Conservation (phyloP, 2,113 vertebrate genomes). For the Tor tambroides region DNA sequence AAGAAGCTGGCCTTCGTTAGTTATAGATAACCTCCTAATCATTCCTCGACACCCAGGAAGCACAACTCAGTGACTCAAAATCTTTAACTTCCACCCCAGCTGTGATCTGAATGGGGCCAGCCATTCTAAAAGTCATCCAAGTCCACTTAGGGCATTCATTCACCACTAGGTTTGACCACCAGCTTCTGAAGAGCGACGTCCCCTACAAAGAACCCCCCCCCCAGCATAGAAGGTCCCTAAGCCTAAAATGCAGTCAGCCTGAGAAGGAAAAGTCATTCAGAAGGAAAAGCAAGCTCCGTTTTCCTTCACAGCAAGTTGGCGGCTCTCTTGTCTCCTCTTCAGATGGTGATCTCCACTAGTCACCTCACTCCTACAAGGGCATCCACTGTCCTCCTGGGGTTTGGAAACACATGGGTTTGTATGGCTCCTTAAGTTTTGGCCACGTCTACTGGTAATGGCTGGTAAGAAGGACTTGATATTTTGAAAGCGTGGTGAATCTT, state of each 20-base stretch:
- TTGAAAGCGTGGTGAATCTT: constrained; percentile 59
- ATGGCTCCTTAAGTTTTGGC: constrained; percentile 59
- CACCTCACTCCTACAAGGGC: neutral
- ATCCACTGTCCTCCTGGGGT: constrained; percentile 28
- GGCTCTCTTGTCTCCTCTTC: neutral
- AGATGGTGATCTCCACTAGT: neutral
- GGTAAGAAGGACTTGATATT: constrained; percentile 73
- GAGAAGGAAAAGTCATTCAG: neutral
- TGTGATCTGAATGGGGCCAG: neutral
- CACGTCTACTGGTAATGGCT: constrained; percentile 50
- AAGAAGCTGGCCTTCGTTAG: constrained; percentile 10
- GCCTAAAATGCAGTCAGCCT: neutral
- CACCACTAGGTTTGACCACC: neutral
- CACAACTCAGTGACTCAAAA: constrained; percentile 32
- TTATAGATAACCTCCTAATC: neutral
- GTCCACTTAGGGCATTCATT: neutral
- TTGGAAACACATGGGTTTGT: constrained; percentile 72
- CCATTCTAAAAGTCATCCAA: neutral
- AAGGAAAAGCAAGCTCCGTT: constrained; percentile 3
- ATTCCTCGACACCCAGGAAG: constrained; percentile 11
- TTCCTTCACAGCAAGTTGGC: neutral
- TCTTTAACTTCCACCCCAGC: neutral
- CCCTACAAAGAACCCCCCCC: neutral
- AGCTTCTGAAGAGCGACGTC: constrained; percentile 6
- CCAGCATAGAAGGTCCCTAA: neutral